Conservation (phyloP, 64 coral and sea anemone species). For the Anthopleura sola region DNA sequence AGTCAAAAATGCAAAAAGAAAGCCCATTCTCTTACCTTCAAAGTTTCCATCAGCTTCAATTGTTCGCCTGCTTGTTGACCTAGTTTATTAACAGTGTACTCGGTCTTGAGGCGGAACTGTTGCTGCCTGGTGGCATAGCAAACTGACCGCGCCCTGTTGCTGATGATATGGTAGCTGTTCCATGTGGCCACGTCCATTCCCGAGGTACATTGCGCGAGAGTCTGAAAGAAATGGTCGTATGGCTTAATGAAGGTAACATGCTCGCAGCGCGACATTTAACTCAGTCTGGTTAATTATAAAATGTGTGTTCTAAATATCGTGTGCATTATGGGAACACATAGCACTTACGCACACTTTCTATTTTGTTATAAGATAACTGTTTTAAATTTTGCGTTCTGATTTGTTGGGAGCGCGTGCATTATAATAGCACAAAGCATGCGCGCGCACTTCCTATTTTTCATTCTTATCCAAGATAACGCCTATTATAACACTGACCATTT, state of each 20-base stretch:
- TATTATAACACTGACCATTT: conserved; percentile 79
- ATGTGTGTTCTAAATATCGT: too few relatives aligned
- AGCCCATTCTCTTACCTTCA: conserved; percentile 16
- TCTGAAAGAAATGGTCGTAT: not conserved
- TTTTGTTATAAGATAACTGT: too few relatives aligned
- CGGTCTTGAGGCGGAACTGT: conserved; percentile 65
- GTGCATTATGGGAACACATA: too few relatives aligned
- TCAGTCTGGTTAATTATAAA: too few relatives aligned
- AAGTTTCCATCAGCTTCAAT: conserved; percentile 34
- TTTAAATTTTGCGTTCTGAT: too few relatives aligned
- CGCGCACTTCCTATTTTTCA: too few relatives aligned
- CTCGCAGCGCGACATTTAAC: too few relatives aligned
- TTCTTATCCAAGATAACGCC: too few relatives aligned
- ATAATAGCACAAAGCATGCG: too few relatives aligned
- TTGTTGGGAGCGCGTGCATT: too few relatives aligned
- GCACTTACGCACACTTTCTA: too few relatives aligned
- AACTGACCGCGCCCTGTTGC: conserved; percentile 62
- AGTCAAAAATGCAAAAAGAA: not conserved
- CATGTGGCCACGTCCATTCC: conserved; percentile 52
- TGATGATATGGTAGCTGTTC: conserved; percentile 79
- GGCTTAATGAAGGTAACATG: too few relatives aligned
- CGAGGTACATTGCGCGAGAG: conserved; percentile 46
- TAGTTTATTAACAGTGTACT: conserved; percentile 64
- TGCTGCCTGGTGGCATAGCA: conserved; percentile 68
- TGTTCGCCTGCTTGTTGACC: conserved; percentile 57